phyloP scores from a whole-genome alignment of 1,140 invertebrate species.

The Drosophila kurseongensis region DNA sequence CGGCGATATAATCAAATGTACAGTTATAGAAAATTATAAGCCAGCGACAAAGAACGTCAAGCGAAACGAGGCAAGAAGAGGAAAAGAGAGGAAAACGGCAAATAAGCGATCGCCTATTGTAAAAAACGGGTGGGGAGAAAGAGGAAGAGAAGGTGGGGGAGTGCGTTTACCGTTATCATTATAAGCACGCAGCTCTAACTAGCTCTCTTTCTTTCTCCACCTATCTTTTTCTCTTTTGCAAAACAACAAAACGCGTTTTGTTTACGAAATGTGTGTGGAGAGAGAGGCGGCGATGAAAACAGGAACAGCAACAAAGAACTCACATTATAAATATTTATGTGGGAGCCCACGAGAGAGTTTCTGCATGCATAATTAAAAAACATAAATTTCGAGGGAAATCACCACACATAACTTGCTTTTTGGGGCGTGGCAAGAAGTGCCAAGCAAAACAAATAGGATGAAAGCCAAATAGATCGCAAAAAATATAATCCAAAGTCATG shows the following conservation, averaged over 20 bases:
- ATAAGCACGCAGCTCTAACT: conserved; percentile 64
- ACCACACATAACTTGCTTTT: conserved; percentile 23
- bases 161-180: conserved; percentile 68
- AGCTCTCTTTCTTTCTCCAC: background rate
- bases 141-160: background rate
- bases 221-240: conserved; percentile 28
- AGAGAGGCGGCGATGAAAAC: conserved; percentile 56
- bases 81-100: background rate
- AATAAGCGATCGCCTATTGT: conserved; percentile 20
- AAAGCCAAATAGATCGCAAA: conserved; percentile 29
- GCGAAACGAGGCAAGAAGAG: conserved; percentile 13
- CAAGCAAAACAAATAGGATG: conserved; percentile 72
- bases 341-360: conserved; percentile 56
- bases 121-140: conserved; percentile 11
- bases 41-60: conserved; percentile 63
- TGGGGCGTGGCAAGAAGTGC: conserved; percentile 55
- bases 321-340: conserved; percentile 60
- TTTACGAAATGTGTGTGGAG: conserved; percentile 76
- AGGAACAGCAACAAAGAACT: conserved; percentile 59
- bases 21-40: conserved; percentile 77
- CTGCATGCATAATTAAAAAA: conserved; percentile 71
- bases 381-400: conserved; percentile 29
- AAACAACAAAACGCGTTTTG: conserved; percentile 77
- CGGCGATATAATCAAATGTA: conserved; percentile 60
- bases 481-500: too few species aligned